Evolutionary conservation across 2,797 vertebrate genomes (phyloP).

Genomic region (Zenarchopterus dispar): DNA sequence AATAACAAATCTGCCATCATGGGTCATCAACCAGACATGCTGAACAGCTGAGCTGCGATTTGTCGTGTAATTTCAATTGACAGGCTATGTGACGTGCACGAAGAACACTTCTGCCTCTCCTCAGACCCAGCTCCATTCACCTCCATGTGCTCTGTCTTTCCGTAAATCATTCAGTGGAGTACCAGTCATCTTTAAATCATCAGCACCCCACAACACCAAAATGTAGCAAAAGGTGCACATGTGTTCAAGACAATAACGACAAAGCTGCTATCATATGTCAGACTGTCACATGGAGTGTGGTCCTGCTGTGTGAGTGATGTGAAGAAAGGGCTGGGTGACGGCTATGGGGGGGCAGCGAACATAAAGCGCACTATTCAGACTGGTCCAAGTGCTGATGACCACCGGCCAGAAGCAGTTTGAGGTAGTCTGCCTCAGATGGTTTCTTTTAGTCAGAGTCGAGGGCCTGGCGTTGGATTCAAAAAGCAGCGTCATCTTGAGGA

Average conservation of each 20-base stretch:
- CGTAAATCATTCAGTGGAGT: conserved; percentile 19
- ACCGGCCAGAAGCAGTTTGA: conserved; percentile 32
- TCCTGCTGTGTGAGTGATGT: conserved; percentile 23
- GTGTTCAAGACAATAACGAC: conserved; percentile 30
- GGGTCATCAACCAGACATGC: conserved; percentile 27
- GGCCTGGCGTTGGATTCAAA: conserved; percentile 23
- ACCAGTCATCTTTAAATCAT: conserved; percentile 32
- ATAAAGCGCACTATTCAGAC: conserved; percentile 32
- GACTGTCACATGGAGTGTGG: conserved; percentile 33
- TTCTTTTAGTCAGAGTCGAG: conserved; percentile 21
- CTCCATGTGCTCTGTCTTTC: conserved; percentile 11
- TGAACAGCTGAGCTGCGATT: conserved; percentile 29
- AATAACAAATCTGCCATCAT: conserved; percentile 12
- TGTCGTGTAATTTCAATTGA: conserved; percentile 22
- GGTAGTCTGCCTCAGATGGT: conserved; percentile 44
- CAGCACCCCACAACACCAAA: conserved; percentile 12
- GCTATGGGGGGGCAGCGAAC: conserved; percentile 3
- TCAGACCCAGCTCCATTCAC: conserved; percentile 3
- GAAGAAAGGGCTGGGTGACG: conserved; percentile 13
- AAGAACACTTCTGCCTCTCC: conserved; percentile 9
- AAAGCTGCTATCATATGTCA: conserved; percentile 33
- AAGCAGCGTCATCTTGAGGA: conserved; percentile 20
- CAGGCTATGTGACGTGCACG: conserved; percentile 23
- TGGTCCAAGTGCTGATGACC: conserved; percentile 24
- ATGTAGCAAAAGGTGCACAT: conserved; percentile 25